These are phyloP conservation scores for Thamnaconus septentrionalis DNA, from an alignment of 2,113 vertebrate genomes.

Conservation along the genomic window DNA sequence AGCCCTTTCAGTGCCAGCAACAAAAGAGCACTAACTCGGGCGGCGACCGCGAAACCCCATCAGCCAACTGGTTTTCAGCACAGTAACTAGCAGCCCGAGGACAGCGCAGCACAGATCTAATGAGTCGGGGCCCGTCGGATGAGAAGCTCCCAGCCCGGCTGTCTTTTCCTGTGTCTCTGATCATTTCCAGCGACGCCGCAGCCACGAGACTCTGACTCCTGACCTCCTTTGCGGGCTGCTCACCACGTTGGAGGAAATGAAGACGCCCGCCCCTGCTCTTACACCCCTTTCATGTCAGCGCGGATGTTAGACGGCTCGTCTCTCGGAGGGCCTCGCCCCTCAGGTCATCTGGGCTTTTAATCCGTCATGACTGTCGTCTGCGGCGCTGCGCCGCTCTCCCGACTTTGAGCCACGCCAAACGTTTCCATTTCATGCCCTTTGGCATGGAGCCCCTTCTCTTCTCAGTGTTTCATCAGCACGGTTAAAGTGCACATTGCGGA, in stretches of 20 bases:
- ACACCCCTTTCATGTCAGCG: background rate
- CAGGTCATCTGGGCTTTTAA: background rate
- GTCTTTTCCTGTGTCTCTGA: background rate
- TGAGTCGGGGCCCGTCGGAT: constrained; percentile 23
- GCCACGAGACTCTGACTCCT: constrained; percentile 9
- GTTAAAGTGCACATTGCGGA: too few relatives aligned
- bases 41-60: constrained; percentile 1
- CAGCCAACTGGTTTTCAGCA: background rate
- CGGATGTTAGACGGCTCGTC: background rate
- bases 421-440: background rate
- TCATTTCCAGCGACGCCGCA: background rate
- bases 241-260: constrained; percentile 1
- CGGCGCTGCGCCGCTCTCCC: too few relatives aligned
- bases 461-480: too few relatives aligned
- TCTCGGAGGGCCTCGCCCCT: background rate
- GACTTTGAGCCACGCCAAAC: too few relatives aligned
- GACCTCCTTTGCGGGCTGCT: constrained; percentile 16
- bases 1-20: background rate
- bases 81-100: constrained; percentile 34
- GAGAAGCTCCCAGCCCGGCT: background rate
- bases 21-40: constrained; percentile 12
- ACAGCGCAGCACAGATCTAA: constrained; percentile 17
- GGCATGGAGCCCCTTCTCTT: too few relatives aligned
- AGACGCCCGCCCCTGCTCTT: background rate
- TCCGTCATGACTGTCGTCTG: background rate